These are phyloP conservation scores for Crotalus viridis DNA, from an alignment of 2,113 vertebrate genomes.

Conservation along the genomic window DNA sequence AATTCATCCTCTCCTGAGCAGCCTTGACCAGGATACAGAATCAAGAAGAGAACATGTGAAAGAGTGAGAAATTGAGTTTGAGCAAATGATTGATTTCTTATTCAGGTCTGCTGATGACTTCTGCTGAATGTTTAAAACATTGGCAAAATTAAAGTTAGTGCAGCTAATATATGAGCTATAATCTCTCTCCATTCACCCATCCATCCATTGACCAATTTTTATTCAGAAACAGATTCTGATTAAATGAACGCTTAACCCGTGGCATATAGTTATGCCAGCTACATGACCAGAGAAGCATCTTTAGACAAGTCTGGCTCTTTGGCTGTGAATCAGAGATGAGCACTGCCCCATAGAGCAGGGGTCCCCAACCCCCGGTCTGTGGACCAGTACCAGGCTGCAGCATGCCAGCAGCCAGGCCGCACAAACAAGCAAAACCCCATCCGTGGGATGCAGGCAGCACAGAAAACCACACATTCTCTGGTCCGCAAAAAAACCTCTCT, in stretches of 20 bases:
- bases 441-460: too few species aligned
- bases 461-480: too few species aligned
- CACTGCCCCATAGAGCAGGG: background rate
- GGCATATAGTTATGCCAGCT: background rate
- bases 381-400: fast-evolving
- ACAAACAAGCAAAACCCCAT: too few species aligned
- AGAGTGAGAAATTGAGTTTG: background rate
- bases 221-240: background rate
- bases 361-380: too few species aligned
- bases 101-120: background rate
- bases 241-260: background rate
- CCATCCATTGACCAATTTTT: background rate
- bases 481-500: too few species aligned
- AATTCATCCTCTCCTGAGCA: background rate
- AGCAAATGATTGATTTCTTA: background rate
- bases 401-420: too few species aligned
- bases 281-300: background rate
- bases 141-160: background rate
- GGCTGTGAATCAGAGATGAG: background rate
- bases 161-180: background rate
- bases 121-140: background rate
- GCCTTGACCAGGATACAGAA: background rate
- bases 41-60: background rate
- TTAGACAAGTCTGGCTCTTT: background rate
- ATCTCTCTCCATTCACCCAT: background rate